Evolutionary conservation across 2,113 vertebrate genomes (phyloP).

Genomic region (Scophthalmus maximus): DNA sequence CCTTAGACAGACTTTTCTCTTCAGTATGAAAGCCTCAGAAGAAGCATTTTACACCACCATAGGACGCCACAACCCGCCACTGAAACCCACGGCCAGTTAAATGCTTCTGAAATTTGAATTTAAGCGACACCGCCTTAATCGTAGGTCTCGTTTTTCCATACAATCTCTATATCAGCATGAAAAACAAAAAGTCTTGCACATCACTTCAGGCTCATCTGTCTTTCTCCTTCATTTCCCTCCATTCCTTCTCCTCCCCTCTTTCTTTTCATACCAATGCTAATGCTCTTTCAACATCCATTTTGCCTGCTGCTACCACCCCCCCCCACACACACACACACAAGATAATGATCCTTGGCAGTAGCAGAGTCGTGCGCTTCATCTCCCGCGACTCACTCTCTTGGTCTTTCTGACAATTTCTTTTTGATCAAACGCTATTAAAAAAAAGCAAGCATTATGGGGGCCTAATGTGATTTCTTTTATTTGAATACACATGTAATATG

Average conservation of each 20-base stretch:
- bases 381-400: conserved; percentile 55
- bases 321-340: conserved; percentile 11
- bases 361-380: conserved; percentile 42
- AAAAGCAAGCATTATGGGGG: conserved; percentile 44
- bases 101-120: conserved; percentile 43
- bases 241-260: conserved; percentile 39
- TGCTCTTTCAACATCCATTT: conserved; percentile 58
- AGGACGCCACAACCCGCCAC: conserved; percentile 6
- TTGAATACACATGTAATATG: conserved; percentile 34
- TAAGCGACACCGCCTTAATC: conserved; percentile 22
- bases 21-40: conserved; percentile 21
- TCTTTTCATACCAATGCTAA: conserved; percentile 55
- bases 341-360: conserved; percentile 57
- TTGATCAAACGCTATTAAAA: neutral
- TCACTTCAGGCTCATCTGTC: conserved; percentile 51
- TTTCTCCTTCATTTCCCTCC: conserved; percentile 17
- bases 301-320: conserved; percentile 49
- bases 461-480: conserved; percentile 22
- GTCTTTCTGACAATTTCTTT: conserved; percentile 41
- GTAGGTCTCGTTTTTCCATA: conserved; percentile 51
- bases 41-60: conserved; percentile 28
- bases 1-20: conserved; percentile 7
- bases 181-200: conserved; percentile 30
- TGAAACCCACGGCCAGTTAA: conserved; percentile 43
- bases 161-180: conserved; percentile 42